Evolutionary conservation across 1,140 invertebrate species (phyloP), one percentile per base, ranked within the genome.

Genomic region (Stenopsyche tienmushanensis): DNA sequence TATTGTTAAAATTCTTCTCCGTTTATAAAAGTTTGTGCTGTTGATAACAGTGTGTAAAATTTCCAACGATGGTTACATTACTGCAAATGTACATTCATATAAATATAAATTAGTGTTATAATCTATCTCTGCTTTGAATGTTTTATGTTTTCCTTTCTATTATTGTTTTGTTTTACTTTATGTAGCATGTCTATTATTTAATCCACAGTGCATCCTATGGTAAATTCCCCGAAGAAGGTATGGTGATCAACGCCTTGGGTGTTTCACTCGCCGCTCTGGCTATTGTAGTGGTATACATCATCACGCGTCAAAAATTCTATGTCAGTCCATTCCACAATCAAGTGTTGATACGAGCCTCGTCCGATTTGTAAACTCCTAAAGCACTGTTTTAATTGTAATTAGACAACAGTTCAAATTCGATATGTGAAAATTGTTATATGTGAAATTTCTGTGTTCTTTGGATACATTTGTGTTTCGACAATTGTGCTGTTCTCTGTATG

Each of bases 171-270:
- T 70, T 71, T 75, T 70, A 72, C 66, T 64, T 73, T 75, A 68
- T 75, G 73, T 74, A 75, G 75, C 62, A 64, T 64, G 66, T 64
- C 45, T 58, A 53, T 63, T 59, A 45, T 65, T 69, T 71, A 73
- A 75, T 78, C 72, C 75, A 71, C 82, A 88, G 85, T 71, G 75
- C 77, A 45, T 78, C 83, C 55, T 89, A 90, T 77, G 81, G 49
- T 71, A 75, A 83, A 64, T 81, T 84, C 74, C 80, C 80, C 41
- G 83, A 89, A 70, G 88, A 92, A 76, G 87, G 83, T 3, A 85
- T 90, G 60, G 85, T 92, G 64, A 83, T 91, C 73, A 92, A 91
- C 76, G 84, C 86, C 5, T 82, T 92, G 69, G 90, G 86, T 20
- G 83, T 89, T 69, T 83, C 84, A 60, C 77, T 91, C 71, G 83